Percentiles rank a stretch among this genome's conserved stretches.
Evolutionary conservation across 2,888 invertebrate species (phyloP).

Genomic region (Oasisia sp.): DNA sequence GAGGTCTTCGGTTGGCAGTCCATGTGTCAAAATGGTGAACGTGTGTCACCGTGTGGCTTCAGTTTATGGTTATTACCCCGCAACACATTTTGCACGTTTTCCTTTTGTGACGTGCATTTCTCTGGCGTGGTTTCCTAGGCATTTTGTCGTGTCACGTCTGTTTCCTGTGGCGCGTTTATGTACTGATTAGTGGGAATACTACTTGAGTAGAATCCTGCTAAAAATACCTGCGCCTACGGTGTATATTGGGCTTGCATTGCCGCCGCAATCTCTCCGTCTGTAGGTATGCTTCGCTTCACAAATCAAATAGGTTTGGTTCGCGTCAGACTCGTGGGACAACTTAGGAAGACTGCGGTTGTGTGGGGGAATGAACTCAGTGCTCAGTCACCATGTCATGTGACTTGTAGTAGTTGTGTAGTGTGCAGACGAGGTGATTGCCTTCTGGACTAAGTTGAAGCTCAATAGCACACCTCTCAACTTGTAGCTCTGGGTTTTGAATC

Average conservation of each 20-base stretch:
- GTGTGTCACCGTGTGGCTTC: neutral
- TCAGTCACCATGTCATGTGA: neutral
- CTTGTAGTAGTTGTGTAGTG: neutral
- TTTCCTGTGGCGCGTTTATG: neutral
- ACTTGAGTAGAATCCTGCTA: neutral
- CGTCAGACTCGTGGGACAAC: neutral
- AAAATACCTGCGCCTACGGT: neutral
- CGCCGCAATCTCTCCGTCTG: neutral
- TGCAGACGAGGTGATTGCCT: neutral
- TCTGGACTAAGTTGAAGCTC: neutral
- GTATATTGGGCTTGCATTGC: neutral
- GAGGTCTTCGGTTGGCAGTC: neutral
- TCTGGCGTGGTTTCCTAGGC: neutral
- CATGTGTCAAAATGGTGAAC: neutral
- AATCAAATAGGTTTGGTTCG: neutral
- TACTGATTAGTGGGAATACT: slow-evolving; percentile 6
- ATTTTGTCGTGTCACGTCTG: neutral
- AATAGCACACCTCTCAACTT: too few relatives aligned
- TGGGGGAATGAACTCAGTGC: neutral
- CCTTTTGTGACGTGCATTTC: neutral
- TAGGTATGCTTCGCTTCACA: neutral
- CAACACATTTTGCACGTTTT: neutral
- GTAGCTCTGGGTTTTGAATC: too few relatives aligned
- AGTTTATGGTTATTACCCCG: neutral
- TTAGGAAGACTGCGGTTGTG: neutral